These are phyloP conservation scores for Gymnocephalus cernua DNA, from an alignment of 2,113 vertebrate species.

Conservation along the genomic window DNA sequence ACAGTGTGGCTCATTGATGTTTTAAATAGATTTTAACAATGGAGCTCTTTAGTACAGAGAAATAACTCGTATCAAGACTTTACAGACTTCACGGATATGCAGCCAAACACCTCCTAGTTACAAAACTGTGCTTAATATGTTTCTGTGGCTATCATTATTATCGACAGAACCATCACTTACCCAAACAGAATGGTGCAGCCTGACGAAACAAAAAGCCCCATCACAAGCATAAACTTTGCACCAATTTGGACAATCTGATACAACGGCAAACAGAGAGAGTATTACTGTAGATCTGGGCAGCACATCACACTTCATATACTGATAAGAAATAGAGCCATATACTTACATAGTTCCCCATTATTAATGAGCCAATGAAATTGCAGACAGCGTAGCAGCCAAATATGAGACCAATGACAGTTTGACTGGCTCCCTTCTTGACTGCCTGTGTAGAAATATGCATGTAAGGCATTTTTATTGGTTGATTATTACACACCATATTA, in stretches of 20 bases:
- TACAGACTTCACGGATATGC: neutral
- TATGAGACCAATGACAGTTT: conserved; percentile 90
- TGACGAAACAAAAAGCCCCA: conserved; percentile 91
- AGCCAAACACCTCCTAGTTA: neutral
- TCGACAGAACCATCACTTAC: conserved; percentile 80
- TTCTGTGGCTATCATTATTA: neutral
- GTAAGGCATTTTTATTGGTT: neutral
- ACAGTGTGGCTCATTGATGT: no score
- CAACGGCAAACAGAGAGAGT: conserved; percentile 33
- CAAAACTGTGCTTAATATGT: neutral
- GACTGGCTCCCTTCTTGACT: conserved; percentile 90
- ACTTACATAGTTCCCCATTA: conserved; percentile 95
- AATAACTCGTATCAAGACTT: neutral
- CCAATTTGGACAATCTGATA: conserved; percentile 93
- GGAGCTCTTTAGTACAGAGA: no score
- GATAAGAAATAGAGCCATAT: neutral
- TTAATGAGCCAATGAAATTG: conserved; percentile 87
- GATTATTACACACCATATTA: neutral
- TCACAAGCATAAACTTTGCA: conserved; percentile 94
- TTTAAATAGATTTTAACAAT: no score
- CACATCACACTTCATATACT: neutral
- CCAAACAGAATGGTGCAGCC: conserved; percentile 93
- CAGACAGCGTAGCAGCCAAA: conserved; percentile 94
- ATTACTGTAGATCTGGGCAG: neutral
- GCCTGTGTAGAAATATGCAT: conserved; percentile 82